Conservation (phyloP, 2,888 invertebrate species). For the Neoaliturus tenellus region DNA sequence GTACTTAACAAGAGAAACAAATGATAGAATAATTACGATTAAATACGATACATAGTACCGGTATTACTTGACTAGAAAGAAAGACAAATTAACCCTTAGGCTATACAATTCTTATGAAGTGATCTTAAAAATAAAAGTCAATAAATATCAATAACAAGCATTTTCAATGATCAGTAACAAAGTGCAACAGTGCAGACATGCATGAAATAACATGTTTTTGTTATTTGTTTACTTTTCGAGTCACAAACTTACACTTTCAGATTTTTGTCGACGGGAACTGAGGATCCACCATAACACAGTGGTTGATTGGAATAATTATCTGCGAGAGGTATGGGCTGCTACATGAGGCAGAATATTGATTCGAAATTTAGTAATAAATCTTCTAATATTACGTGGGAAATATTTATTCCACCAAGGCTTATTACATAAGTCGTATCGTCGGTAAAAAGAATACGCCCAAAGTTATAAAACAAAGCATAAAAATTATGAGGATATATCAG, state of each 20-base stretch:
- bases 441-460: neutral
- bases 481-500: conserved; percentile 35
- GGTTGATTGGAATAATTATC: conserved; percentile 56
- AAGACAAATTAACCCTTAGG: no score
- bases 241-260: conserved; percentile 24
- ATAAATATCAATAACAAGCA: no score
- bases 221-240: neutral
- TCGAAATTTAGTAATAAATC: no score
- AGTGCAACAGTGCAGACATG: no score
- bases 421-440: neutral
- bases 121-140: no score
- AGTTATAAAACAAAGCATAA: conserved; percentile 16
- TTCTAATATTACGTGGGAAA: neutral
- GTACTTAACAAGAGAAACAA: no score
- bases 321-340: conserved; percentile 52
- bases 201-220: no score
- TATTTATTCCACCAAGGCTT: neutral
- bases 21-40: no score
- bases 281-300: conserved; percentile 33
- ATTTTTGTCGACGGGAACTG: conserved; percentile 42
- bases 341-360: neutral
- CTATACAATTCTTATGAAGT: no score
- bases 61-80: no score
- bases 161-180: no score
- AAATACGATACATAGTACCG: no score